Evolutionary conservation across 1,140 invertebrate genomes (phyloP).

Genomic region (Homalodisca vitripennis): DNA sequence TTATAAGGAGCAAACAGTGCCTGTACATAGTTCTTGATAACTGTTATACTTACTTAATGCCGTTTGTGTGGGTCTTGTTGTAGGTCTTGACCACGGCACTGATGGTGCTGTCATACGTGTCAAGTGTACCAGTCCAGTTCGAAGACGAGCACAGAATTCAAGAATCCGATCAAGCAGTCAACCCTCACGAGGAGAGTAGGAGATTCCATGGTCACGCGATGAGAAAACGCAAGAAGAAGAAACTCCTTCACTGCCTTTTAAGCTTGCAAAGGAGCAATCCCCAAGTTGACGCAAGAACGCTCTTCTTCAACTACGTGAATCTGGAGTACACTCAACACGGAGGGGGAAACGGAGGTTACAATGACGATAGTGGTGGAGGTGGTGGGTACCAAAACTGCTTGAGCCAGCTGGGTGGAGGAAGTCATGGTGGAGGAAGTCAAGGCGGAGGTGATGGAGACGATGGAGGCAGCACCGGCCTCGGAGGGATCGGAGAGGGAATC

Average conservation of each 20-base stretch:
- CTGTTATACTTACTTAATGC: no score
- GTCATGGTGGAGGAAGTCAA: background rate
- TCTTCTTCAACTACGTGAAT: slow-evolving; percentile 18
- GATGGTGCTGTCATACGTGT: background rate
- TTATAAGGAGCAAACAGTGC: no score
- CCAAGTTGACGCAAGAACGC: background rate
- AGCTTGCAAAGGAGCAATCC: background rate
- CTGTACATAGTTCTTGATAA: no score
- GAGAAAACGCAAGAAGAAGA: slow-evolving; percentile 24
- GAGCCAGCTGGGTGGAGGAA: background rate
- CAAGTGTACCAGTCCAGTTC: background rate
- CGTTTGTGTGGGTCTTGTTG: no score
- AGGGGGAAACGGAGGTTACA: background rate
- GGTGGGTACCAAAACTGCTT: background rate
- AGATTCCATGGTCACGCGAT: slow-evolving; percentile 7
- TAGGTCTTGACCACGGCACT: background rate
- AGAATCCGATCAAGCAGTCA: background rate
- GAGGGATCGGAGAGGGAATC: slow-evolving; percentile 15
- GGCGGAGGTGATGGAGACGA: background rate
- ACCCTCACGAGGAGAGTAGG: slow-evolving; percentile 1
- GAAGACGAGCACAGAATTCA: background rate
- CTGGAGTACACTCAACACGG: slow-evolving; percentile 17
- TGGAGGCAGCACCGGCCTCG: background rate
- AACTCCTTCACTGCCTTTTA: slow-evolving; percentile 22
- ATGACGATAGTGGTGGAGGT: background rate